phyloP scores from a whole-genome alignment of 2,888 invertebrate genomes.

The Drosophila multiciliata region DNA sequence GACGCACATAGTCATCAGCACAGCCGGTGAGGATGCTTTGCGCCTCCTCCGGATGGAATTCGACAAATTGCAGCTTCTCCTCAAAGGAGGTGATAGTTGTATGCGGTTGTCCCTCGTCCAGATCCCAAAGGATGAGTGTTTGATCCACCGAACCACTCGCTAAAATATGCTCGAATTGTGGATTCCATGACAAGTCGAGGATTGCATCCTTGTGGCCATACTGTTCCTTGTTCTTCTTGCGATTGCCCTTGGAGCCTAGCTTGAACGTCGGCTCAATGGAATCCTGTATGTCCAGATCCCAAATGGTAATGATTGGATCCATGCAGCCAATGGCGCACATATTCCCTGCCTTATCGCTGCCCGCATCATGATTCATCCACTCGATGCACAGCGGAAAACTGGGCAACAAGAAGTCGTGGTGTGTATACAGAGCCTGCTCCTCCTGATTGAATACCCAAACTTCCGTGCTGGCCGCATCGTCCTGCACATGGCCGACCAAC shows the following conservation, averaged over 20 bases:
- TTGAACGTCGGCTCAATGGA: constrained; percentile 94
- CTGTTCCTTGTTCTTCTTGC: constrained; percentile 89
- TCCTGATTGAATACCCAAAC: constrained; percentile 96
- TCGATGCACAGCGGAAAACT: constrained; percentile 96
- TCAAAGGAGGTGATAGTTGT: constrained; percentile 90
- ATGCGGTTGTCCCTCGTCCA: constrained; percentile 91
- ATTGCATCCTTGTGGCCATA: constrained; percentile 96
- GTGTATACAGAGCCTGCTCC: constrained; percentile 95
- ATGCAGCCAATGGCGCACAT: constrained; percentile 96
- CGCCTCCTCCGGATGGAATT: constrained; percentile 93
- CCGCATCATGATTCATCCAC: constrained; percentile 95
- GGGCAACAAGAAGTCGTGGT: constrained; percentile 96
- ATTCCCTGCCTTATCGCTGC: constrained; percentile 90
- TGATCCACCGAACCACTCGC: constrained; percentile 97
- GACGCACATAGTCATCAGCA: constrained; percentile 91
- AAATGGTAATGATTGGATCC: constrained; percentile 96
- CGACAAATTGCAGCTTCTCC: constrained; percentile 93
- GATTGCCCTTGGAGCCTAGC: constrained; percentile 90
- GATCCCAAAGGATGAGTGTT: constrained; percentile 95
- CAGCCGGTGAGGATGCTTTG: constrained; percentile 93
- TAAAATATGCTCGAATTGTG: constrained; percentile 91
- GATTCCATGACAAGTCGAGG: constrained; percentile 96
- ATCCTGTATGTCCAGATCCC: constrained; percentile 98
- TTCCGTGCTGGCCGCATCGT: constrained; percentile 94
- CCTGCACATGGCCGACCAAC: constrained; percentile 93